phyloP scores from a whole-genome alignment of 2,888 invertebrate species.

The Uropetala carovei region DNA sequence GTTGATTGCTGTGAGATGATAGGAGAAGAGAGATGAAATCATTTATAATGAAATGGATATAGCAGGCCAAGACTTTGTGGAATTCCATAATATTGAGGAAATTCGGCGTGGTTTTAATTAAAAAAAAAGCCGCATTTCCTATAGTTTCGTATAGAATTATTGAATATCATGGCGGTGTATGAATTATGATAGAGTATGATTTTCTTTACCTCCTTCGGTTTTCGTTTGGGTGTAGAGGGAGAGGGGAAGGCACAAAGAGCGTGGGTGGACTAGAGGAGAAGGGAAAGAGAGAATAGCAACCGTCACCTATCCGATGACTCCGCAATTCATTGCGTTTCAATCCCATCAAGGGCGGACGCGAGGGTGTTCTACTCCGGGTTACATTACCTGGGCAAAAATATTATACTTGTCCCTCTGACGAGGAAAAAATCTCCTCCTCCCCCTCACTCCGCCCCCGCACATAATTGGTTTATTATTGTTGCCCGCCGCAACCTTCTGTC shows the following conservation, averaged over 20 bases:
- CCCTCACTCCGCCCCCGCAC: neutral
- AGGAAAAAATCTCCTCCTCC: conserved; percentile 5
- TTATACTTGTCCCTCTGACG: neutral
- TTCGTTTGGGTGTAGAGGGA: no score
- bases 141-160: no score
- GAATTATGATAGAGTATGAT: no score
- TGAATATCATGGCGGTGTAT: no score
- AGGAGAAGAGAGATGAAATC: no score
- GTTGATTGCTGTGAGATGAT: no score
- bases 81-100: no score
- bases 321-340: neutral
- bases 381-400: conserved; percentile 31
- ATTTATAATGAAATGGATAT: no score
- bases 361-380: neutral
- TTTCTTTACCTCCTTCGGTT: no score
- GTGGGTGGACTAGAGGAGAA: neutral
- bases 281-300: neutral
- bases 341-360: neutral
- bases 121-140: no score
- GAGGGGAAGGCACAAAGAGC: neutral
- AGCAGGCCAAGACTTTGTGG: no score
- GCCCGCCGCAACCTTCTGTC: neutral
- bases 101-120: no score
- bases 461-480: conserved; percentile 27
- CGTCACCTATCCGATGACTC: neutral